Evolutionary conservation across 2,113 vertebrate species (phyloP), one percentile per base, ranked within the genome.

Genomic region (Emydura subglobosa): DNA sequence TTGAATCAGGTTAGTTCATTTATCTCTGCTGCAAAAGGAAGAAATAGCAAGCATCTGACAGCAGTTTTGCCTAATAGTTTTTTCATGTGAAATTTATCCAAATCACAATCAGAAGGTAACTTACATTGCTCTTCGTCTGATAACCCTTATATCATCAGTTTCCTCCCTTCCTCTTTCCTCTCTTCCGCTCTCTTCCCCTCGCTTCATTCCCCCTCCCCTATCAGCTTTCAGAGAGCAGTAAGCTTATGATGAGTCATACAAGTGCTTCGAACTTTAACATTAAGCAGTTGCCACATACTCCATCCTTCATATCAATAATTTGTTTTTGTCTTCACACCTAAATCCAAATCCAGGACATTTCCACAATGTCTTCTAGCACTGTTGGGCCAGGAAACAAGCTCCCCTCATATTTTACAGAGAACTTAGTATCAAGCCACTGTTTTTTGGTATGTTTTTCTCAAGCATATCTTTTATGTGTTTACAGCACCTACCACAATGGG

Each of bases 161-260:
- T 57, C 95, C 86, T 92, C 79, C 85, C 34, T 14, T 55, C 89
- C 96, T 96, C 88, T 93, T 95, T 89, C 90, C 85, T 91, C 95
- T 88, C 90, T 95, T 92, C 93, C 57, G 59, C 91, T 95, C 94
- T 96, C 93, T 92, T 95, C 82, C 94, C 94, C 97, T 95, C 95
- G 13, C 57, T 93, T 50, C 85, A 53, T 53, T 53, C 0, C 0
- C 79, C 51, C 72, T 82, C 87, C 83, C 93, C 83, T 72, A 65
- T 29, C 12, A 2, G 57, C 80, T 93, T 90, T 53, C 72, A 10
- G 19, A 89, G n/a, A 12, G 11, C 86, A 76, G 50, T 16, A 3
- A 2, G 79, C 50, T 16, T 0, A 59, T 93, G 89, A 89, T 91
- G 94, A 95, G 85, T 93, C 94, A 91, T 6, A 47, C 87, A 82